Conservation (phyloP, 2,113 vertebrate genomes). For the Recurvirostra avosetta region DNA sequence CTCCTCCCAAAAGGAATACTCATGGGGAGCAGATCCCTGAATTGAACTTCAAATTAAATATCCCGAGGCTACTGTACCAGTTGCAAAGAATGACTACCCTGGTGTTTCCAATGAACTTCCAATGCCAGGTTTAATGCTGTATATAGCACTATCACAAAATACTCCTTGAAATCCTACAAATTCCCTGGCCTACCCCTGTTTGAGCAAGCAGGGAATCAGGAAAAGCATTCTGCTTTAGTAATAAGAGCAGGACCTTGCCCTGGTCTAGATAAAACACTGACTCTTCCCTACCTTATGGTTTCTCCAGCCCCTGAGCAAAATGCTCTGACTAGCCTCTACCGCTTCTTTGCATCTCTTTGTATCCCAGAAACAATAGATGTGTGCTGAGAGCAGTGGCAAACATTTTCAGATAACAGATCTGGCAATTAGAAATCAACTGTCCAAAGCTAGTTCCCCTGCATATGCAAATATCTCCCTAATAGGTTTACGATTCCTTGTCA, state of each 20-base stretch:
- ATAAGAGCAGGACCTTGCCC: not conserved
- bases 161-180: not conserved
- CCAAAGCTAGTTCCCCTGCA: slow-evolving; percentile 7
- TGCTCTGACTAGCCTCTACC: not conserved
- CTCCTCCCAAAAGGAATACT: not conserved
- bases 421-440: not conserved
- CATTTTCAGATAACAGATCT: not conserved
- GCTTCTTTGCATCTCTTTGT: not conserved
- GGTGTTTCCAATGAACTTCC: not conserved
- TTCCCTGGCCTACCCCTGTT: not conserved
- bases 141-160: not conserved
- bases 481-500: slow-evolving; percentile 27
- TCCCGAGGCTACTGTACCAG: not conserved
- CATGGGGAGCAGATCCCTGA: not conserved
- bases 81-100: not conserved
- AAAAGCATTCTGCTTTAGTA: not conserved
- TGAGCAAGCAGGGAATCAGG: not conserved
- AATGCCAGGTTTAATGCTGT: not conserved
- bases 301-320: not conserved
- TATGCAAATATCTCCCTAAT: slow-evolving; percentile 12
- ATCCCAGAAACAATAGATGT: not conserved
- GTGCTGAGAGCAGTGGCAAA: not conserved
- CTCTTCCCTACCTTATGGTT: not conserved
- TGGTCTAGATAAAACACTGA: not conserved
- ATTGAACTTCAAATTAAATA: not conserved